Percentiles rank a stretch among this genome's conserved stretches.
These are phyloP conservation scores for Ooceraea biroi DNA, from an alignment of 1,140 invertebrate genomes.

Conservation along the genomic window DNA sequence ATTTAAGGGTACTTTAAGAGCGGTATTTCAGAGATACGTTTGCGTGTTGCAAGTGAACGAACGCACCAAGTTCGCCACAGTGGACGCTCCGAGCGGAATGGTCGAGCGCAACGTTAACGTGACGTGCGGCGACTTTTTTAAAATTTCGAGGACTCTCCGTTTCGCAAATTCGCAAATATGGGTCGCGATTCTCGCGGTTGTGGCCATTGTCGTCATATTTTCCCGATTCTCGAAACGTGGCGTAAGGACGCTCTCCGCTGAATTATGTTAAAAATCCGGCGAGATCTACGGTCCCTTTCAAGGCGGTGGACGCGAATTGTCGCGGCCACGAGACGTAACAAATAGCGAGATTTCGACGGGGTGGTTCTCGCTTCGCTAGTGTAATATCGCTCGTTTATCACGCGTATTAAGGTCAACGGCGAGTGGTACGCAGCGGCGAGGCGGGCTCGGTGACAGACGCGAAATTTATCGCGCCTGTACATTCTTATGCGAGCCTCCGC, in stretches of 20 bases:
- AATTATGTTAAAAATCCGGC: constrained; percentile 42
- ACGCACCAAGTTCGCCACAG: neutral
- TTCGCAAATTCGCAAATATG: neutral
- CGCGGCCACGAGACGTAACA: constrained; percentile 13
- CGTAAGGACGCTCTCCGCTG: constrained; percentile 9
- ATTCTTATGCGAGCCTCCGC: constrained; percentile 40
- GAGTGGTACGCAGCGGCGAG: constrained; percentile 19
- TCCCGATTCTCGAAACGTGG: constrained; percentile 15
- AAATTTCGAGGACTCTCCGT: constrained; percentile 16
- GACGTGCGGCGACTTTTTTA: constrained; percentile 7
- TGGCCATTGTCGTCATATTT: neutral
- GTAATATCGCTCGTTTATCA: constrained; percentile 57
- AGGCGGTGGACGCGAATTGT: constrained; percentile 28
- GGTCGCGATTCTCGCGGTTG: neutral
- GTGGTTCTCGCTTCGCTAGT: neutral
- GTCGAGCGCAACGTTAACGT: no score
- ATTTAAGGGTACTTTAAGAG: no score
- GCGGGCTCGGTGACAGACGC: constrained; percentile 25
- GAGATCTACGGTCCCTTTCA: constrained; percentile 29
- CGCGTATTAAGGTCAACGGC: constrained; percentile 42
- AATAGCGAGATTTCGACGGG: constrained; percentile 37
- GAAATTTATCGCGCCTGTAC: constrained; percentile 52
- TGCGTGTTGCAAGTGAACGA: neutral
- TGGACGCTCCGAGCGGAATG: neutral
- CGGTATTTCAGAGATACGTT: neutral